phyloP scores from a whole-genome alignment of 1,140 invertebrate genomes.

The Danaus plexippus region DNA sequence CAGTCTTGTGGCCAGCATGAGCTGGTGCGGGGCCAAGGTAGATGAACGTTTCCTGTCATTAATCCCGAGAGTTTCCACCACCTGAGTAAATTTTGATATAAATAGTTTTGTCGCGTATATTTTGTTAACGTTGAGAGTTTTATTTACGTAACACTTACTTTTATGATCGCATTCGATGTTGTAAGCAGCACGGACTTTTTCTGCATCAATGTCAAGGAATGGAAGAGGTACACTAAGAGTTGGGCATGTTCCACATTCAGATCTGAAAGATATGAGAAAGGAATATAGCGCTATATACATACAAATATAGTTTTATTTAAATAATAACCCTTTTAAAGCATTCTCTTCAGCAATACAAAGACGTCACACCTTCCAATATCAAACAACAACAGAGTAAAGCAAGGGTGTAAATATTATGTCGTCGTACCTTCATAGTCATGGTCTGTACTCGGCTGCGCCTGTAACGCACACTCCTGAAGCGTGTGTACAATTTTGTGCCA shows the following conservation, averaged over 20 bases:
- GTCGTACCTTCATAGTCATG: conserved; percentile 78
- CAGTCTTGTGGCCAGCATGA: conserved; percentile 87
- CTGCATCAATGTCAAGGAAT: conserved; percentile 95
- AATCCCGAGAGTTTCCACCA: conserved; percentile 90
- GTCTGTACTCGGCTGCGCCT: conserved; percentile 68
- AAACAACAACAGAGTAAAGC: too few species aligned
- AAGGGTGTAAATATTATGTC: neutral
- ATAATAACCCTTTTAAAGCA: too few species aligned
- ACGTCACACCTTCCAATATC: too few species aligned
- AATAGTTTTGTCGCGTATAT: neutral
- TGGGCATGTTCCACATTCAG: conserved; percentile 97
- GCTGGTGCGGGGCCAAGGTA: conserved; percentile 71
- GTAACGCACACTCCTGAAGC: conserved; percentile 85
- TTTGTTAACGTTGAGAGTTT: too few species aligned
- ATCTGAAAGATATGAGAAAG: conserved; percentile 73
- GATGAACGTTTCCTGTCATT: conserved; percentile 71
- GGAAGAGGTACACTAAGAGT: conserved; percentile 93
- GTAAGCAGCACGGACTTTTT: conserved; percentile 94
- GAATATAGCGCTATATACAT: too few species aligned
- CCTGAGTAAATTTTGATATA: conserved; percentile 71
- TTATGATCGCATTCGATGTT: conserved; percentile 74
- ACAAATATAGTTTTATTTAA: too few species aligned
- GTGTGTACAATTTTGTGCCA: conserved; percentile 92
- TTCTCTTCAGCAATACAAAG: too few species aligned
- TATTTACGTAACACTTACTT: conserved; percentile 34